phyloP scores from a whole-genome alignment of 1,140 invertebrate species.

The Batillaria attramentaria region DNA sequence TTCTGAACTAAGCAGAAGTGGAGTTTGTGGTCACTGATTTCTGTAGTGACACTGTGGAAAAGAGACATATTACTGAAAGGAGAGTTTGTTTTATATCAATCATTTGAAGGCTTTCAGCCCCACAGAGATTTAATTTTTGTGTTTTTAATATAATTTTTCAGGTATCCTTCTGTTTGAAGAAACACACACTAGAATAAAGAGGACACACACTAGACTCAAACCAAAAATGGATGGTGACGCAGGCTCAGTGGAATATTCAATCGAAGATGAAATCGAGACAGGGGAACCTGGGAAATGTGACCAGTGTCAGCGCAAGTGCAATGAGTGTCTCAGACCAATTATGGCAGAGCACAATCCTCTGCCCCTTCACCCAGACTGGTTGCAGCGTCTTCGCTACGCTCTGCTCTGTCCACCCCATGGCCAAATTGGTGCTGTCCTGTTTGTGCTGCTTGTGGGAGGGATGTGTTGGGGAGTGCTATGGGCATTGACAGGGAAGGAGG shows the following conservation, averaged over 20 bases:
- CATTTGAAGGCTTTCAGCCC: too few species aligned
- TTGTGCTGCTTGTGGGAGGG: conserved; percentile 76
- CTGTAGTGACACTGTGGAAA: too few species aligned
- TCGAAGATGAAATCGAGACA: conserved; percentile 7
- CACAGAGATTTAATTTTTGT: too few species aligned
- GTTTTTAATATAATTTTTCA: too few species aligned
- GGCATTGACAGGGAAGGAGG: conserved; percentile 82
- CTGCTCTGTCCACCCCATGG: conserved; percentile 70
- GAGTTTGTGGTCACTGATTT: too few species aligned
- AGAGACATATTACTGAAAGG: too few species aligned
- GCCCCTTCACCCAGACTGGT: conserved; percentile 41
- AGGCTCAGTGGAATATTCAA: background rate
- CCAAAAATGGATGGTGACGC: too few species aligned
- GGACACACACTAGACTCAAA: too few species aligned
- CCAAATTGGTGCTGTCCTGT: conserved; percentile 56
- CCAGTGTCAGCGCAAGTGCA: conserved; percentile 35
- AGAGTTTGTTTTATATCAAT: too few species aligned
- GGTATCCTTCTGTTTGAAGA: too few species aligned
- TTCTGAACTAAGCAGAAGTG: too few species aligned
- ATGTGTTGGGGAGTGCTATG: conserved; percentile 85
- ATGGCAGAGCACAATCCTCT: conserved; percentile 55
- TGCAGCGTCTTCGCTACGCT: conserved; percentile 53
- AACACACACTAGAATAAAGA: too few species aligned
- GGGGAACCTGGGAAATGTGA: conserved; percentile 39
- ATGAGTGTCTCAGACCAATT: conserved; percentile 43